Percentiles rank a stretch among this genome's conserved stretches.
Evolutionary conservation across 2,113 vertebrate genomes (phyloP).

Genomic region (Ochotona princeps): DNA sequence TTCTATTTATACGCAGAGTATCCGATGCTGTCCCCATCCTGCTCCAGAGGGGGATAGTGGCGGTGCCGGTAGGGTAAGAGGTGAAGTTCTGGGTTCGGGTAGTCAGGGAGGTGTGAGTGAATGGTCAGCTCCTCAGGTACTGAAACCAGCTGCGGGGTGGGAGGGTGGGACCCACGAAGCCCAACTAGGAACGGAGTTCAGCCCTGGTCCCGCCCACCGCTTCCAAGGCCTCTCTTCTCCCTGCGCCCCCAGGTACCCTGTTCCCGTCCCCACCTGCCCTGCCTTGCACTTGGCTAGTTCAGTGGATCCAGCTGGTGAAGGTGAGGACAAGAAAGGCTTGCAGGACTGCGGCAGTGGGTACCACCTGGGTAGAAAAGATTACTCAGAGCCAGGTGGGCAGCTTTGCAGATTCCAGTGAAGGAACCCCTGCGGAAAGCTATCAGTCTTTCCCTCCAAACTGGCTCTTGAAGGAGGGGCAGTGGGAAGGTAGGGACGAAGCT

Average conservation of each 20-base stretch:
- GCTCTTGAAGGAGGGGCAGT: background rate
- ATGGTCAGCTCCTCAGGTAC: constrained; percentile 21
- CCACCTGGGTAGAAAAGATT: background rate
- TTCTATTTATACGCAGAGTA: constrained; percentile 85
- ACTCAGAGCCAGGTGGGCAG: constrained; percentile 24
- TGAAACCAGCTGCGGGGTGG: background rate
- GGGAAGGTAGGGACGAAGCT: too few relatives aligned
- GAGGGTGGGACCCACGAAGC: constrained; percentile 34
- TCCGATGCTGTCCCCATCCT: constrained; percentile 65
- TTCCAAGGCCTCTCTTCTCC: background rate
- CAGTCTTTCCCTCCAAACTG: background rate
- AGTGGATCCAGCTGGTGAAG: background rate
- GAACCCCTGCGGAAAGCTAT: background rate
- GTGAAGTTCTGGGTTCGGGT: constrained; percentile 33
- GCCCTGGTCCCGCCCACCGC: constrained; percentile 19
- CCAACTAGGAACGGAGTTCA: background rate
- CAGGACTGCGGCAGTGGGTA: background rate
- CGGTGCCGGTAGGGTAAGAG: background rate
- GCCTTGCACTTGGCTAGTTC: background rate
- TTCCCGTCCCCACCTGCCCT: background rate
- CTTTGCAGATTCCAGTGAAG: background rate
- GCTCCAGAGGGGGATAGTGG: constrained; percentile 6
- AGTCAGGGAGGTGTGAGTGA: background rate
- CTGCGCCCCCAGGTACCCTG: background rate
- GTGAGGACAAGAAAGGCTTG: background rate